Percentiles rank a stretch among this genome's conserved stretches.
These are phyloP conservation scores for Phaedon cochleariae DNA, from an alignment of 2,888 invertebrate species.

Conservation along the genomic window DNA sequence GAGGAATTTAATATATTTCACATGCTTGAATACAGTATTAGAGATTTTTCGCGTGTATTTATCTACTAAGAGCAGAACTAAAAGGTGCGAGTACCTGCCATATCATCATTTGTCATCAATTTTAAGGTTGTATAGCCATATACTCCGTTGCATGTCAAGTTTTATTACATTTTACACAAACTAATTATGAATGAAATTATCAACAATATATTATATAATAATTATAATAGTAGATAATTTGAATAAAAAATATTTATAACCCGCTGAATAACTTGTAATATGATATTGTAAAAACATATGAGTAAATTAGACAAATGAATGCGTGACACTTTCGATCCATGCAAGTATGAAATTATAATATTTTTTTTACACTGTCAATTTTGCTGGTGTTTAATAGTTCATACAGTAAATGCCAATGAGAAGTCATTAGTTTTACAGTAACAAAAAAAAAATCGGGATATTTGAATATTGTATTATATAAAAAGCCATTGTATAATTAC, in stretches of 20 bases:
- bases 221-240: slow-evolving; percentile 59
- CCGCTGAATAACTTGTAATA: slow-evolving; percentile 60
- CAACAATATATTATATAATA: slow-evolving; percentile 59
- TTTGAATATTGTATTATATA: slow-evolving; percentile 53
- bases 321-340: slow-evolving; percentile 57
- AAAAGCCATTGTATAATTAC: slow-evolving; percentile 45
- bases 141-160: slow-evolving; percentile 61
- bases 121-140: slow-evolving; percentile 51
- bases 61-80: slow-evolving; percentile 36
- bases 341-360: slow-evolving; percentile 51
- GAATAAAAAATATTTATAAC: slow-evolving; percentile 61
- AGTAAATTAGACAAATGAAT: slow-evolving; percentile 60
- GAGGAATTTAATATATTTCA: slow-evolving; percentile 35
- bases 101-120: slow-evolving; percentile 42
- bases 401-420: slow-evolving; percentile 44
- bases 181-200: slow-evolving; percentile 59
- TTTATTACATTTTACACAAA: slow-evolving; percentile 63
- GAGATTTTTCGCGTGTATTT: slow-evolving; percentile 4
- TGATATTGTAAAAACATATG: slow-evolving; percentile 62
- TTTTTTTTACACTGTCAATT: slow-evolving; percentile 60
- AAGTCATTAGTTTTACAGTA: slow-evolving; percentile 49
- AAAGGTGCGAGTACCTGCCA: slow-evolving; percentile 54
- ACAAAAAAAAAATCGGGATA: slow-evolving; percentile 49
- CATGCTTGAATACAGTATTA: slow-evolving; percentile 54
- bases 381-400: slow-evolving; percentile 58